Percentiles rank a stretch among this genome's conserved stretches.
Conservation (phyloP, 1,140 invertebrate species). For the Nasonia giraulti region DNA sequence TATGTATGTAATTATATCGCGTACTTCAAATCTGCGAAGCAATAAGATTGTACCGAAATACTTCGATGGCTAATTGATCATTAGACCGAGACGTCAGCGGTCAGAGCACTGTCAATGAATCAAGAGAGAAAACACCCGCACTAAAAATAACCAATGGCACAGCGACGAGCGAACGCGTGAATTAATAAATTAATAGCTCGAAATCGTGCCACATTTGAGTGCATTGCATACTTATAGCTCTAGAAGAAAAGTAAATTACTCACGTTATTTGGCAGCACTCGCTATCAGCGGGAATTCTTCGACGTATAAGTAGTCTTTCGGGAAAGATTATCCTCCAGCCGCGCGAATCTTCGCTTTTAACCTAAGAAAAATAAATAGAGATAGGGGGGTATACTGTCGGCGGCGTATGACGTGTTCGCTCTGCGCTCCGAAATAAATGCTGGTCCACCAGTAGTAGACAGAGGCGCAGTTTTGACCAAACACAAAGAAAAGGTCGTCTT, state of each 20-base stretch:
- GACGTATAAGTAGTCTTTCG: not conserved
- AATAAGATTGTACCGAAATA: not conserved
- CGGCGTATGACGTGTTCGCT: not conserved
- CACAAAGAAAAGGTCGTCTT: not conserved
- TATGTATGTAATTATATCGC: too few relatives aligned
- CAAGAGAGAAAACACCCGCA: not conserved
- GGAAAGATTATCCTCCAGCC: not conserved
- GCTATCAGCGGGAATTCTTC: not conserved
- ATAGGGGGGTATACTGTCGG: not conserved
- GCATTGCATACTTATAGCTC: not conserved
- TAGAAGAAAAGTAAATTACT: constrained; percentile 10
- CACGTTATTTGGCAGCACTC: constrained; percentile 25
- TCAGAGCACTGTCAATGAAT: constrained; percentile 10
- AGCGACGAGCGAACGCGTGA: not conserved
- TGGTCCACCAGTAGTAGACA: not conserved
- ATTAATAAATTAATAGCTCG: not conserved
- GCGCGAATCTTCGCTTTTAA: constrained; percentile 13
- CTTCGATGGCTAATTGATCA: not conserved
- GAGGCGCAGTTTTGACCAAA: not conserved
- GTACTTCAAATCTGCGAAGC: not conserved
- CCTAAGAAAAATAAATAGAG: constrained; percentile 22
- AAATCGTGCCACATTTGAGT: not conserved
- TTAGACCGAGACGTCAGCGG: not conserved
- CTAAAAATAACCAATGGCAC: constrained; percentile 12
- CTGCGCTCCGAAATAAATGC: not conserved